Base-by-base conservation (phyloP, 2,113 vertebrate species). In the Beaufortia kweichowensis region DNA sequence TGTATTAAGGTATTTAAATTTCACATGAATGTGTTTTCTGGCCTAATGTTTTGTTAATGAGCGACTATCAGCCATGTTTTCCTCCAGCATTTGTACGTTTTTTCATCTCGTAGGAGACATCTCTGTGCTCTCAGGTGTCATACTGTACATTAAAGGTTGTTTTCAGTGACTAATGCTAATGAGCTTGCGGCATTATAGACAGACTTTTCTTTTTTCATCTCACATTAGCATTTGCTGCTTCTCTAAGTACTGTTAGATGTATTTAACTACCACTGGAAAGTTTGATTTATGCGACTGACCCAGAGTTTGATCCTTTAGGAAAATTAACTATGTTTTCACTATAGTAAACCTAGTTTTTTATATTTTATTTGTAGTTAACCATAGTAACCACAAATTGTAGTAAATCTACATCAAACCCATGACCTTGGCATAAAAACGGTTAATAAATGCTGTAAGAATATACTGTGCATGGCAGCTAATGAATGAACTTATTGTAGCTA, bases 1-100 rank as follows among this genome's bases (percentile, higher is more conserved):
- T n/a, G n/a, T n/a, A n/a, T n/a, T n/a, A n/a, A n/a, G n/a, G n/a
- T n/a, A n/a, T n/a, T n/a, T n/a, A n/a, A n/a, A 12, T 23, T 26
- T 81, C 82, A 77, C 75, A 79, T 90, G 87, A 91, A 88, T 88
- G 21, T 84, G 82, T 67, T 86, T 84, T 87, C 77, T 86, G 85
- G 86, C 84, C 85, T 87, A 86, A 84, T 87, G 85, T 84, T 83
- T 82, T 79, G 80, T 81, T 91, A 91, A 91, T 90, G 88, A 91
- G 83, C 87, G 86, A 86, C 85, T 78, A 85, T 88, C 86, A 86
- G 85, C 29, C 53, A 17, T 75, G 33, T 69, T 78, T 39, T 8
- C 48, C 21, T 62, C 53, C 43, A 62, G 56, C 62, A 72, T 33
- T 76, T 78, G 79, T 64, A 71, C 43, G 75, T 79, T 74, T 73